Base-by-base conservation (phyloP, 2,888 invertebrate species). In the Cylindroiulus punctatus region DNA sequence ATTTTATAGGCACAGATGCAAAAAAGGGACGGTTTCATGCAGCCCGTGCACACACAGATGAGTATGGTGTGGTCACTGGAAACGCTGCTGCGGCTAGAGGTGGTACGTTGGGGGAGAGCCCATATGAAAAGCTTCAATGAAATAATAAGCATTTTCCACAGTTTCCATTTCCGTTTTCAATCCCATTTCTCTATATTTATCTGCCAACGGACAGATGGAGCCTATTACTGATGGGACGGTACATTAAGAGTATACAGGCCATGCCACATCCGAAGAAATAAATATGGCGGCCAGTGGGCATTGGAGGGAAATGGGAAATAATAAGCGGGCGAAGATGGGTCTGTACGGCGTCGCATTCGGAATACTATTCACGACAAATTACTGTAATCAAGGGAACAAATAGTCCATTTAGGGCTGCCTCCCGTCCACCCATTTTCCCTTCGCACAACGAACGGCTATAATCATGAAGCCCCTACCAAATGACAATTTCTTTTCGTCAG, bases 11-110 rank as follows among this genome's bases (percentile, higher is more conserved):
- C 76, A 76, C 76, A 76, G 30, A 76, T 76, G 76, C 76, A 76
- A 76, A 76, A 76, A 76, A 76, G 76, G 76, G 76, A 76, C 76
- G 76, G 76, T 32, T 76, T 76, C 76, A 76, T 76, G 76, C 76
- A 76, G 76, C 17, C 76, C 76, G 76, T 76, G 76, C 76, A 76
- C 76, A 76, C 76, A 30, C 76, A 76, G 76, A 76, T 76, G 76
- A 76, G 30, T 76, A 17, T 76, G 76, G 76, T 76, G 76, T 76
- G 76, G 76, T 76, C 76, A 76, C 30, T 76, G 76, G 76, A 32
- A 76, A 76, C 30, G 76, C 30, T 76, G 76, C 76, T 32, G 76
- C 17, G 76, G 76, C 76, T 76, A 76, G 76, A 76, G 76, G 76
- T 76, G 76, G 76, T n/a, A n/a, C n/a, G 76, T 76, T 17, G 30